phyloP scores from a whole-genome alignment of 2,113 vertebrate genomes.

The Triplophysa rosa region DNA sequence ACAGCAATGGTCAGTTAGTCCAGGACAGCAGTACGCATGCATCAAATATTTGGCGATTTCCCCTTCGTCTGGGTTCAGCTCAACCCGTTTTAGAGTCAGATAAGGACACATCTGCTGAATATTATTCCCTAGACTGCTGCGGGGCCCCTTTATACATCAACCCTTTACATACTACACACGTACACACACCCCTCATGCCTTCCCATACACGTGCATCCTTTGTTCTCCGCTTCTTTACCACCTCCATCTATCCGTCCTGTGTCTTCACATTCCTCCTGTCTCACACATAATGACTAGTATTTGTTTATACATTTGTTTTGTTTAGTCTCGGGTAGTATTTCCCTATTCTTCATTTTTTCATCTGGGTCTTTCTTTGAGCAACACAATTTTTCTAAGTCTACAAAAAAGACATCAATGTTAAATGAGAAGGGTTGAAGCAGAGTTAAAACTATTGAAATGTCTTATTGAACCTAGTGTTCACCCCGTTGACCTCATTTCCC shows the following conservation, averaged over 20 bases:
- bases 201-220: constrained; percentile 9
- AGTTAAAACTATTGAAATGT: too few relatives aligned
- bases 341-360: neutral
- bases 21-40: neutral
- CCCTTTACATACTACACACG: constrained; percentile 22
- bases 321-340: neutral
- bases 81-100: constrained; percentile 44
- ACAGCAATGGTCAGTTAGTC: constrained; percentile 7
- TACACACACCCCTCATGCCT: constrained; percentile 1
- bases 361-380: neutral
- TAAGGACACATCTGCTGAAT: constrained; percentile 53
- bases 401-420: too few relatives aligned
- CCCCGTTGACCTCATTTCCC: too few relatives aligned
- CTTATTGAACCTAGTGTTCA: too few relatives aligned
- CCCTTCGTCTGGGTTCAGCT: constrained; percentile 28
- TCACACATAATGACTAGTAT: neutral
- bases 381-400: too few relatives aligned
- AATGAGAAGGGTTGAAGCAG: too few relatives aligned
- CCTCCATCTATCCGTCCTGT: neutral
- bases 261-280: neutral
- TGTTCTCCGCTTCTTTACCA: neutral
- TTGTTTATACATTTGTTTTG: neutral
- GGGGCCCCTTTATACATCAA: constrained; percentile 50
- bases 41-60: neutral
- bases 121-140: constrained; percentile 50